A percentile compares a stretch with the other conserved stretches of the same genome.
These are phyloP conservation scores for Latrodectus hesperus DNA, from an alignment of 2,888 invertebrate species.

Conservation along the genomic window DNA sequence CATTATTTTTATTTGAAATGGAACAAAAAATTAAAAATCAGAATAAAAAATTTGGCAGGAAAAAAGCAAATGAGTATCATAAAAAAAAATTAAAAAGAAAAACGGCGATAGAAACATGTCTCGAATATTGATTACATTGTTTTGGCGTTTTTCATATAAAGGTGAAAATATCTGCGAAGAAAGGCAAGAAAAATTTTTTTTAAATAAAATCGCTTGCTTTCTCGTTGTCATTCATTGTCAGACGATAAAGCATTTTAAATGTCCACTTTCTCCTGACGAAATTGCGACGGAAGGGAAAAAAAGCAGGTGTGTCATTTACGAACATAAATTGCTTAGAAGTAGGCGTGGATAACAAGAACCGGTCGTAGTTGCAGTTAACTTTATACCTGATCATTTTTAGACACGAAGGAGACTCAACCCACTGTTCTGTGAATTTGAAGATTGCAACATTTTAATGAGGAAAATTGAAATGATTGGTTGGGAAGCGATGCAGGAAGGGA, in stretches of 20 bases:
- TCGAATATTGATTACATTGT: slow-evolving; percentile 51
- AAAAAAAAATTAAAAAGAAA: slow-evolving; percentile 38
- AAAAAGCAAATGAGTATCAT: too few relatives aligned
- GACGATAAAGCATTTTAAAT: slow-evolving; percentile 55
- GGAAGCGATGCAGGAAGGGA: not conserved
- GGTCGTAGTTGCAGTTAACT: slow-evolving; percentile 2
- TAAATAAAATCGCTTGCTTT: slow-evolving; percentile 37
- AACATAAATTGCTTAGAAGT: slow-evolving; percentile 48
- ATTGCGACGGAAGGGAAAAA: not conserved
- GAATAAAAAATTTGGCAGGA: not conserved
- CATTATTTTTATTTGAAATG: too few relatives aligned
- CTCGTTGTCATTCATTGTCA: slow-evolving; percentile 49
- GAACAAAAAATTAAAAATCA: not conserved
- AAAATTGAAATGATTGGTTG: not conserved
- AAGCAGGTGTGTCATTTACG: slow-evolving; percentile 48
- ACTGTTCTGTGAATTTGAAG: not conserved
- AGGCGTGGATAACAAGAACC: slow-evolving; percentile 20
- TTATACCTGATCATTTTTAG: not conserved
- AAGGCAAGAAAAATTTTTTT: slow-evolving; percentile 6
- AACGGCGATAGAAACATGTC: slow-evolving; percentile 26
- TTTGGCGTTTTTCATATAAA: not conserved
- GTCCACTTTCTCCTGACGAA: slow-evolving; percentile 13
- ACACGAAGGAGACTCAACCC: not conserved
- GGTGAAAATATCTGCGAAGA: not conserved
- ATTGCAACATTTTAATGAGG: not conserved